Evolutionary conservation across 2,888 invertebrate genomes (phyloP), one percentile per base, ranked within the genome.

Genomic region (Ephialtes manifestator): DNA sequence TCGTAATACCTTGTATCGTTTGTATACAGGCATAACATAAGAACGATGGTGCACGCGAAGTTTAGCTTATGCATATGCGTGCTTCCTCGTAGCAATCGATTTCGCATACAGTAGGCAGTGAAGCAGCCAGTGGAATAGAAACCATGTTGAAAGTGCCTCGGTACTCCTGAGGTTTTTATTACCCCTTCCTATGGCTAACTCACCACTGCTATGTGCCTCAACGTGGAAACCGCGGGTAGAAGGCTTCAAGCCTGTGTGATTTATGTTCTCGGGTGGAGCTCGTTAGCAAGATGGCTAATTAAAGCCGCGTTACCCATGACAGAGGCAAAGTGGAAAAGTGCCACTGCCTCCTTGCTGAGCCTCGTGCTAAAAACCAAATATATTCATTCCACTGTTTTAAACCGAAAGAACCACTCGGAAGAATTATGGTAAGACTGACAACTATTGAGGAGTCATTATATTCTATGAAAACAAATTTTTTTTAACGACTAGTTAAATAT

Each of bases 221-320:
- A 71, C 28, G 82, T 43, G 43, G 35, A 70, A 78, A 70, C 28
- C 43, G n/a, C 58, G 75, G 39, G 11, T 20, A 2, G 80, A 81
- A 88, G 87, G 87, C 88, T 89, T 89, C 87, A 86, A 88, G 86
- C 58, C 35, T 31, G 75, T 76, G 88, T 91, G 90, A 91, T 90
- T 91, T 90, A 91, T 91, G 90, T 88, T 89, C 88, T 86, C 87
- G 72, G 84, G 87, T 72, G 48, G 39, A 76, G 86, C 87, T 91
- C 90, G 88, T 91, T 90, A 90, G 89, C 87, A 85, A 88, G 87
- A 88, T 88, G 88, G 87, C 89, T 91, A 91, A 91, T 91, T 91
- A 90, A 90, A 90, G 88, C 88, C 86, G 85, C 87, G 88, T 89
- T 87, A 83, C 24, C 72, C 89, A 80, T 86, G 87, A 86, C 88